Evolutionary conservation across 2,888 invertebrate species (phyloP), one percentile per base, ranked within the genome.

Genomic region (Lycaena phlaeas): DNA sequence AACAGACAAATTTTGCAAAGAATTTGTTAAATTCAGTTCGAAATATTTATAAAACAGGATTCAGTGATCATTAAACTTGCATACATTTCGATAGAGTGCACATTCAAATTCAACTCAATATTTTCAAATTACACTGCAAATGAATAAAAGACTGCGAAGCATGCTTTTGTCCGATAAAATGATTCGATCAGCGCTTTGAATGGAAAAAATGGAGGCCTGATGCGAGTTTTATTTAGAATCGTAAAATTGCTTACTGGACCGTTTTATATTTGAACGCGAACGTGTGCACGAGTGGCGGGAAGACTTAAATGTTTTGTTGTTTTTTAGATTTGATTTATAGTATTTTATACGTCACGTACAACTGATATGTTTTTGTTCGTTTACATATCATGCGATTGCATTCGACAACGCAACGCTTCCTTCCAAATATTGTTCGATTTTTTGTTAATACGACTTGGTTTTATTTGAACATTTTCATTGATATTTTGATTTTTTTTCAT

Each of bases 61-160:
- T 34, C 34, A 22, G 12, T 34, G 34, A 18, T 34, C 11, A 22
- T 34, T 22, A 18, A 34, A 34, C 11, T 22, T 34, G 34, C 34
- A 12, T 22, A 22, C 22, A 34, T 34, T 34, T 22, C 14, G 34
- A 12, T 9, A 34, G 22, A 34, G 12, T 34, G 22, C 22, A 34
- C 34, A 22, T 22, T 47, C 39, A 43, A 45, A 45, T 36, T 36
- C 42, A 43, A 36, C 36, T 39, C 41, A 30, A 45, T 45, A 43
- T 45, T 41, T 41, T 31, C 42, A 37, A 45, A 41, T 43, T 47
- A 40, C 41, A 45, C 41, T 43, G 43, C 41, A 42, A 47, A 41
- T 44, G 41, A 38, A 44, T 38, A 42, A 47, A 46, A 44, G 40
- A 42, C 38, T 36, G 34, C 34, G 30, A 14, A 18, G 36, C 42